Conservation (phyloP, 2,888 invertebrate species). For the Acronicta psi region DNA sequence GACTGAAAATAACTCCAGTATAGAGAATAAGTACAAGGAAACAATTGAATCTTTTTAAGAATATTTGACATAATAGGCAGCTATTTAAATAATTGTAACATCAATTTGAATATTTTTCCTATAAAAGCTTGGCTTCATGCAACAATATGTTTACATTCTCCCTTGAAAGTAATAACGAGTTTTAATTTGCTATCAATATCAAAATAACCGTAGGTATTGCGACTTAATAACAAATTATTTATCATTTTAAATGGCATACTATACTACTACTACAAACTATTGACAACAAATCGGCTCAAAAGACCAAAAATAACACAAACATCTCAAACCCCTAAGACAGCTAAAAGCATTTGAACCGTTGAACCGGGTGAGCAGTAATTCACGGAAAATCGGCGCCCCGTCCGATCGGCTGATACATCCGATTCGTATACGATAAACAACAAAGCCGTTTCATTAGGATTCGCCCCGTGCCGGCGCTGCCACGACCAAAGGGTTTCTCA, state of each 20-base stretch:
- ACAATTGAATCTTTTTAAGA: too few relatives aligned
- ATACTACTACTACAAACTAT: too few relatives aligned
- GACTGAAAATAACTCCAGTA: too few relatives aligned
- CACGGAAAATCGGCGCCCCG: constrained; percentile 38
- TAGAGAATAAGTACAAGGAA: too few relatives aligned
- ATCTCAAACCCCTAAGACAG: constrained; percentile 10
- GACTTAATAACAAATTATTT: neutral
- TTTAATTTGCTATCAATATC: too few relatives aligned
- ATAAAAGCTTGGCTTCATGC: too few relatives aligned
- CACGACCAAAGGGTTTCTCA: constrained; percentile 49
- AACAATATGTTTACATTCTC: too few relatives aligned
- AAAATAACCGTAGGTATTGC: neutral
- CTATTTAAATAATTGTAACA: too few relatives aligned
- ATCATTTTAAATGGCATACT: neutral
- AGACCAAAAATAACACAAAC: constrained; percentile 1
- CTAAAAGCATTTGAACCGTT: constrained; percentile 28
- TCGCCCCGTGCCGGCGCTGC: constrained; percentile 43
- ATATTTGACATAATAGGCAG: too few relatives aligned
- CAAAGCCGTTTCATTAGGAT: constrained; percentile 68
- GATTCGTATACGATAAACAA: constrained; percentile 60
- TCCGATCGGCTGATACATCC: constrained; percentile 50
- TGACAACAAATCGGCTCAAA: neutral
- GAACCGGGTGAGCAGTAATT: constrained; percentile 42
- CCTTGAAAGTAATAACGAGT: too few relatives aligned
- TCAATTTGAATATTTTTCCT: too few relatives aligned